Conservation (phyloP, 2,113 vertebrate genomes). For the Canis aureus region DNA sequence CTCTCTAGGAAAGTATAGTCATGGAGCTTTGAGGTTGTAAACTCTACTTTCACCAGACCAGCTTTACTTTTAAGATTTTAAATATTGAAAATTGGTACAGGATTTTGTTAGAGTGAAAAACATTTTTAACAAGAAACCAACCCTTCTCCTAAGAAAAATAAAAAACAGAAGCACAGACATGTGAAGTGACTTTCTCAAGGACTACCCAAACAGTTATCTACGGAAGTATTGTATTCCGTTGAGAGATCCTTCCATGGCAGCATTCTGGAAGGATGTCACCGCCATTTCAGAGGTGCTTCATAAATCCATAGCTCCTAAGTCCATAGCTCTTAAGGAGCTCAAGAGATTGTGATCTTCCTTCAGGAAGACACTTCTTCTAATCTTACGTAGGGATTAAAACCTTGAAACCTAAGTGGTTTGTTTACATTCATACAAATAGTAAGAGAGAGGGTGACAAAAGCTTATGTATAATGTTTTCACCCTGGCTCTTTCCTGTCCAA, state of each 20-base stretch:
- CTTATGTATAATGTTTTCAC: neutral
- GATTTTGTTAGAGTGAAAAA: neutral
- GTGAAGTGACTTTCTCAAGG: neutral
- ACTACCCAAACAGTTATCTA: neutral
- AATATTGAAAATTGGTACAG: neutral
- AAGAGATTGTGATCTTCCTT: neutral
- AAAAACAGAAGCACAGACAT: neutral
- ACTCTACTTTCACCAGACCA: neutral
- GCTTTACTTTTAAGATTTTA: neutral
- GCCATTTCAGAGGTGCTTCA: neutral
- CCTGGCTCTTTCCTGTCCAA: neutral
- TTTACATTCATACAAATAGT: neutral
- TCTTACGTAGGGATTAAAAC: neutral
- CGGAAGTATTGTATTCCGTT: neutral
- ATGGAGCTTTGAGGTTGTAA: neutral
- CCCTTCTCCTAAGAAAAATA: slow-evolving; percentile 8
- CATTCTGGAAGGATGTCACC: rapidly evolving
- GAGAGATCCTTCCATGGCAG: neutral
- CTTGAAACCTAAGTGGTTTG: neutral
- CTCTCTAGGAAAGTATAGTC: neutral
- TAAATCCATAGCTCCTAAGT: neutral
- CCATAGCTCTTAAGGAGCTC: neutral
- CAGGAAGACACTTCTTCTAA: neutral
- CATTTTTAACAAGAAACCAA: neutral
- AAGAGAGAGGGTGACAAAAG: neutral